Percentiles rank a stretch among this genome's conserved stretches.
Conservation (phyloP, 2,888 invertebrate genomes). For the Lymantria monacha region DNA sequence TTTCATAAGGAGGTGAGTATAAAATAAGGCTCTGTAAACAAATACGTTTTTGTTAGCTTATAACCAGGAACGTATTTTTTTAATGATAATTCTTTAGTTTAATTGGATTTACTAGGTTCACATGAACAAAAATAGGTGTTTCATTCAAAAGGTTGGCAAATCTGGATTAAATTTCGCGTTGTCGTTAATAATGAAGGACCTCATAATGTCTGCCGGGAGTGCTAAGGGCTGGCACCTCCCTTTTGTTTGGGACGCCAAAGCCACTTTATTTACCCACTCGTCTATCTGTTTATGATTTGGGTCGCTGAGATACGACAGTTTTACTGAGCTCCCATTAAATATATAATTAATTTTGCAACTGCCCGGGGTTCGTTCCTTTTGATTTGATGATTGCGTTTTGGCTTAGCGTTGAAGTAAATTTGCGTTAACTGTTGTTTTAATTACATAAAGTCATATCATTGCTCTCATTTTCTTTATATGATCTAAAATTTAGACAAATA, state of each 20-base stretch:
- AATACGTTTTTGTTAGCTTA: no score
- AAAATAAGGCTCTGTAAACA: no score
- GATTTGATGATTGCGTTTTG: slow-evolving; percentile 12
- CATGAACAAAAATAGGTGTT: slow-evolving; percentile 31
- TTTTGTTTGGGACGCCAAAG: slow-evolving; percentile 36
- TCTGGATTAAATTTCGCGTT: slow-evolving; percentile 29
- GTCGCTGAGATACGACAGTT: slow-evolving; percentile 33
- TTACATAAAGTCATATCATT: no score
- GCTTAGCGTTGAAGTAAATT: not conserved
- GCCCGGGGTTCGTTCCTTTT: slow-evolving; percentile 8
- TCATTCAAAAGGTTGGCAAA: slow-evolving; percentile 32
- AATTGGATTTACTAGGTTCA: slow-evolving; percentile 20
- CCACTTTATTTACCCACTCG: slow-evolving; percentile 38
- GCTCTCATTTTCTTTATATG: no score
- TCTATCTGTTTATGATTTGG: slow-evolving; percentile 42
- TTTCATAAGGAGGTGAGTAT: not conserved
- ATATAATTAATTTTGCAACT: slow-evolving; percentile 25
- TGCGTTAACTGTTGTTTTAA: not conserved
- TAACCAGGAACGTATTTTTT: not conserved
- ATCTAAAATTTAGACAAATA: no score
- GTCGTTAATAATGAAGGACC: slow-evolving; percentile 44
- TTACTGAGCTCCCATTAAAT: slow-evolving; percentile 24
- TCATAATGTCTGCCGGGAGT: slow-evolving; percentile 45
- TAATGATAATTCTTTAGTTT: not conserved
- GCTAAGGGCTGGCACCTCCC: slow-evolving; percentile 34